phyloP scores from a whole-genome alignment of 2,888 invertebrate genomes.

The Tenthredo scrophulariae region DNA sequence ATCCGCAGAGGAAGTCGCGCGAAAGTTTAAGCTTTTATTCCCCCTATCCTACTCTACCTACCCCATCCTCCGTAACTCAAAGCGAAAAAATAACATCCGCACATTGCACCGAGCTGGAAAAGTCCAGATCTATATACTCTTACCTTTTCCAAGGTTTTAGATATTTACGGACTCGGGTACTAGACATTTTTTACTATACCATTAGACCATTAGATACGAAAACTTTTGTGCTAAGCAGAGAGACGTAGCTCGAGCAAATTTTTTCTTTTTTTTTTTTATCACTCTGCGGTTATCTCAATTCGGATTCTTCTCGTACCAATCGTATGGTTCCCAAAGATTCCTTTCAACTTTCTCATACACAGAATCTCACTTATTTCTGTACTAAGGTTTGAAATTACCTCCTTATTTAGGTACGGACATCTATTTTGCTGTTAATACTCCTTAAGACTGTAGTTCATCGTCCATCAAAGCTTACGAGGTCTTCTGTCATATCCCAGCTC shows the following conservation, averaged over 20 bases:
- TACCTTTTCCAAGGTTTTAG: not conserved
- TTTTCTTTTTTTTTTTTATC: not conserved
- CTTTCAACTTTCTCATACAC: not conserved
- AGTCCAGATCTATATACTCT: not conserved
- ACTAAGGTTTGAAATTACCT: not conserved
- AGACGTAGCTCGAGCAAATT: constrained; percentile 4
- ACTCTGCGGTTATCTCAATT: not conserved
- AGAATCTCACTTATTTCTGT: not conserved
- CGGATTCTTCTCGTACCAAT: not conserved
- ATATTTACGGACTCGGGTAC: constrained; percentile 25
- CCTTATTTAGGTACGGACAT: constrained; percentile 2
- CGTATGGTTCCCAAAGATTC: not conserved
- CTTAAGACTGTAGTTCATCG: not conserved
- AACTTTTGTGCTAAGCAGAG: constrained; percentile 6
- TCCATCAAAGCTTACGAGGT: constrained; percentile 5
- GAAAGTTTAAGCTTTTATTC: constrained; percentile 21
- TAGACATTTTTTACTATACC: constrained; percentile 27
- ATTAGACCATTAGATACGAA: constrained; percentile 28
- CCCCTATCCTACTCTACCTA: not conserved
- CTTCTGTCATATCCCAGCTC: not conserved
- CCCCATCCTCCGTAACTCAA: not conserved
- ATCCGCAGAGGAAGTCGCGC: constrained; percentile 28
- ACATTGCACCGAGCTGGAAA: constrained; percentile 28
- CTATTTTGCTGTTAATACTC: constrained; percentile 9
- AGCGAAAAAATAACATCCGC: constrained; percentile 42